Percentiles rank a stretch among this genome's conserved stretches.
Conservation (phyloP, 2,888 invertebrate genomes). For the Sinodicranocentrus sp. region DNA sequence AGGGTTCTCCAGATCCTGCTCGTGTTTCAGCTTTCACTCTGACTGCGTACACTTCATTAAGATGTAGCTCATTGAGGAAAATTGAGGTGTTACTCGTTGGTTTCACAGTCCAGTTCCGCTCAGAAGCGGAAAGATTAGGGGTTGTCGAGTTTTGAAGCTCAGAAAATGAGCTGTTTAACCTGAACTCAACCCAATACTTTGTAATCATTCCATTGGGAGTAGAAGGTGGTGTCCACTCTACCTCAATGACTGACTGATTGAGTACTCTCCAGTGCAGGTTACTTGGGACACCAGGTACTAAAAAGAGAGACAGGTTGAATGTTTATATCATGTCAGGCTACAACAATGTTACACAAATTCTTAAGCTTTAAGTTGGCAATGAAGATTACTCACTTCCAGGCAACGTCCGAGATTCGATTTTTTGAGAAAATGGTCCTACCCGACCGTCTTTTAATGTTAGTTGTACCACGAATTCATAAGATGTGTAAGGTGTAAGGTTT, state of each 20-base stretch:
- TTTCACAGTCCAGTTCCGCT: conserved; percentile 59
- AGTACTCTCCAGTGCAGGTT: conserved; percentile 70
- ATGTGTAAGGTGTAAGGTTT: conserved; percentile 70
- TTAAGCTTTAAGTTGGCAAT: too few relatives aligned
- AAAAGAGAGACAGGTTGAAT: conserved; percentile 2
- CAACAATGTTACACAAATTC: too few relatives aligned
- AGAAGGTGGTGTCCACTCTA: conserved; percentile 70
- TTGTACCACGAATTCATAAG: conserved; percentile 73
- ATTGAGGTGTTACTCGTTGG: conserved; percentile 69
- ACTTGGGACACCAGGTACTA: conserved; percentile 70
- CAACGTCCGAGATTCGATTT: conserved; percentile 74
- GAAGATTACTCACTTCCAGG: conserved; percentile 70
- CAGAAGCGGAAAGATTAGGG: not conserved
- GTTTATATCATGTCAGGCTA: too few relatives aligned
- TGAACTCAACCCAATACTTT: conserved; percentile 73
- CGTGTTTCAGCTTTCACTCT: conserved; percentile 73
- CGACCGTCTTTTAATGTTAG: conserved; percentile 61
- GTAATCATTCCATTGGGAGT: conserved; percentile 69
- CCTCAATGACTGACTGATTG: conserved; percentile 67
- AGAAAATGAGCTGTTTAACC: conserved; percentile 45
- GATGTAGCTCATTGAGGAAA: conserved; percentile 65
- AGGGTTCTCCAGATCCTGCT: conserved; percentile 71
- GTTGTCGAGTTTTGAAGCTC: conserved; percentile 12
- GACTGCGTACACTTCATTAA: conserved; percentile 66
- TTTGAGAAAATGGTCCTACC: conserved; percentile 70